phyloP scores from a whole-genome alignment of 2,888 invertebrate species.

The Euspilapteryx auroguttella region DNA sequence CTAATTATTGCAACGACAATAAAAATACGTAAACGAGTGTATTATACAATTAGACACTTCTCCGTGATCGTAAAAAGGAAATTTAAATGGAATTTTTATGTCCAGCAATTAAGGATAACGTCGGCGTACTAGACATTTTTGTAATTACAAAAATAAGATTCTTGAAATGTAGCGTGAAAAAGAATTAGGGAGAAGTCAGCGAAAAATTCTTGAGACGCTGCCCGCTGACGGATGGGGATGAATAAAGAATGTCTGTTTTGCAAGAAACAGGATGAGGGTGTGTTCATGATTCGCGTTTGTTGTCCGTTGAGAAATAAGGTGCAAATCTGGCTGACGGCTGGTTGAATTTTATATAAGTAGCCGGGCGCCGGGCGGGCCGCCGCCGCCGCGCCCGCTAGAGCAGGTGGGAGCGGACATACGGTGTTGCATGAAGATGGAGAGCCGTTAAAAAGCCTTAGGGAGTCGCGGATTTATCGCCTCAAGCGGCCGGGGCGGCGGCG shows the following conservation, averaged over 20 bases:
- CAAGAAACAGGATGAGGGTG: too few species aligned
- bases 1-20: constrained; percentile 59
- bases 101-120: constrained; percentile 62
- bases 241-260: constrained; percentile 20
- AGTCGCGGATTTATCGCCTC: constrained; percentile 51
- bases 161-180: constrained; percentile 62
- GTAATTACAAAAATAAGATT: constrained; percentile 63
- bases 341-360: constrained; percentile 1
- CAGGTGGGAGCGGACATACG: constrained; percentile 6
- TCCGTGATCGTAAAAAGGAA: constrained; percentile 60
- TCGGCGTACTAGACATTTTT: constrained; percentile 60
- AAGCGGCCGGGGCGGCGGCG: constrained; percentile 23
- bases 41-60: constrained; percentile 62
- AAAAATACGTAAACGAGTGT: constrained; percentile 63
- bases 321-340: background rate
- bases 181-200: constrained; percentile 50
- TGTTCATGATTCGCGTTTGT: too few species aligned
- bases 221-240: constrained; percentile 35
- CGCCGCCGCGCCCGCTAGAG: constrained; percentile 4
- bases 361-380: constrained; percentile 3
- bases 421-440: constrained; percentile 33
- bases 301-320: background rate
- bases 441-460: constrained; percentile 49
- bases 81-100: constrained; percentile 65
- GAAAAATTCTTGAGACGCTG: constrained; percentile 38